Conservation (phyloP, 2,888 invertebrate species). For the Diplazon laetatorius region DNA sequence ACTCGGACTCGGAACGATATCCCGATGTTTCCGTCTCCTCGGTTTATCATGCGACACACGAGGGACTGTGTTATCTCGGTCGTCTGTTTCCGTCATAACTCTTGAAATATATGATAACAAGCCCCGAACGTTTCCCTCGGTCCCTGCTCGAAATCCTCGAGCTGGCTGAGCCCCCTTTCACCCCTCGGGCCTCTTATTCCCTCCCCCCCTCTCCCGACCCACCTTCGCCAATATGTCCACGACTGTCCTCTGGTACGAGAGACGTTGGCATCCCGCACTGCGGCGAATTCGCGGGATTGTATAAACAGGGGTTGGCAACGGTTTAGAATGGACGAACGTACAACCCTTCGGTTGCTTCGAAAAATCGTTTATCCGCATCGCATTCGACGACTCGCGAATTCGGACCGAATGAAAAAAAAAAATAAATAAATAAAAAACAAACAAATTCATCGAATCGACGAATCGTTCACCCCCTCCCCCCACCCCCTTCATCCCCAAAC, state of each 20-base stretch:
- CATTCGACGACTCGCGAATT: slow-evolving; percentile 31
- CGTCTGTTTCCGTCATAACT: slow-evolving; percentile 59
- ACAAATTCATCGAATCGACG: slow-evolving; percentile 19
- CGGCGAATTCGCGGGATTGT: slow-evolving; percentile 63
- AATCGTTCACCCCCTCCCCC: too few relatives aligned
- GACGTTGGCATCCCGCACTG: slow-evolving; percentile 56
- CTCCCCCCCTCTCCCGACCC: slow-evolving; percentile 11
- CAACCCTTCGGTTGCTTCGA: slow-evolving; percentile 20
- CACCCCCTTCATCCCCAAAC: too few relatives aligned
- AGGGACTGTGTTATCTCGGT: slow-evolving; percentile 40
- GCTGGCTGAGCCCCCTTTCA: slow-evolving; percentile 13
- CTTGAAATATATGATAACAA: slow-evolving; percentile 56
- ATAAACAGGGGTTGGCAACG: slow-evolving; percentile 66
- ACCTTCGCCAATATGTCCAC: background rate
- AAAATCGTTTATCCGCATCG: slow-evolving; percentile 50
- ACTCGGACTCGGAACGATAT: slow-evolving; percentile 17
- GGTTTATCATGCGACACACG: slow-evolving; percentile 16
- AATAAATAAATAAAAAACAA: too few relatives aligned
- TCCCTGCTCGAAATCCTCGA: slow-evolving; percentile 44
- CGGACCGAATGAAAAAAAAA: slow-evolving; percentile 10
- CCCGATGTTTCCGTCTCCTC: slow-evolving; percentile 31
- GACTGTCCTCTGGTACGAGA: slow-evolving; percentile 20
- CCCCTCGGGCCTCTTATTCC: too few relatives aligned
- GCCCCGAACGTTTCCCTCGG: slow-evolving; percentile 37
- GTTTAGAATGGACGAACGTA: slow-evolving; percentile 49